Evolutionary conservation across 35 echinoderm and acorn worm species (phyloP), one percentile per base, ranked within the genome.

Genomic region (Eucidaris tribuloides): DNA sequence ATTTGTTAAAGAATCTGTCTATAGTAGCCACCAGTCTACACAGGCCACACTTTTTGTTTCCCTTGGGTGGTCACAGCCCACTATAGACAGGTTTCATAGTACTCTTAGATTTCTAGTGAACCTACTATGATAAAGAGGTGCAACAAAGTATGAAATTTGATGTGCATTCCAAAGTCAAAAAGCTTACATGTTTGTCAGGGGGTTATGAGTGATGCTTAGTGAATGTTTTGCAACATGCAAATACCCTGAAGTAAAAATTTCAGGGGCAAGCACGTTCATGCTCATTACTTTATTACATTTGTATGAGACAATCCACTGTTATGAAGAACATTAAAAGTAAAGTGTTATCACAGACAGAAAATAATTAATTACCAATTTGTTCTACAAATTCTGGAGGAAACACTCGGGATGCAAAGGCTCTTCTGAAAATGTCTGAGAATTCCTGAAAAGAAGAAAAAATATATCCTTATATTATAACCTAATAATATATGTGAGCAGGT

Each of bases 371-470:
- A 91, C 93, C 96, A 44, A 99, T 87, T 71, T 93, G 90, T 81
- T 99, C 96, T 23, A 99, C 90, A 90, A 99, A 89, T 17, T 93
- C 90, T 58, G 90, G 86, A 45, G 96, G 90, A 40, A 99, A 99
- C n/a, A 93, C 87, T 81, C 90, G 63, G 44, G 90, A 93, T 44
- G 90, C 90, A 99, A 99, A 99, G 1, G 96, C 96, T 90, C 96
- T 89, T 62, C 96, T 93, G 79, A 99, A 99, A 48, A 99, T 99
- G 48, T 99, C 91, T 70, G 90, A 93, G 61, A 99, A 99, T 90
- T 99, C 90, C 92, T 93, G 58, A 35, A 79, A 76, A 92, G 15
- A 80, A 71, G 13, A 89, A 30, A 5, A 82, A 58, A 43, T 23
- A 27, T n/a, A n/a, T n/a, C n/a, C n/a, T n/a, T n/a, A n/a, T n/a